A percentile compares a stretch with the other conserved stretches of the same genome.
phyloP scores from a whole-genome alignment of 2,113 vertebrate species.

The Epinephelus fuscoguttatus region DNA sequence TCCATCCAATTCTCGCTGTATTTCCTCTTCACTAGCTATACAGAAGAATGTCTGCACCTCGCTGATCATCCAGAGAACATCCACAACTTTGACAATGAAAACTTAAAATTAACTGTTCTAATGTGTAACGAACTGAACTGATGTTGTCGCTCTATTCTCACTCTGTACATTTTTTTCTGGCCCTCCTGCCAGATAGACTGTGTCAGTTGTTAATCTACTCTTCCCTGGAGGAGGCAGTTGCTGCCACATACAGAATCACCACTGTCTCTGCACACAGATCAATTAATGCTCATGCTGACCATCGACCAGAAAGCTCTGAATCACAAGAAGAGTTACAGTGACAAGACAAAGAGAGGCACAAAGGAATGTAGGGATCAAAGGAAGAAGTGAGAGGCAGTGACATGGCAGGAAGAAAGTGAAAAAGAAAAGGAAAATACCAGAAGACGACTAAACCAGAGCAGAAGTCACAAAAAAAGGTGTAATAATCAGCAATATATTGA shows the following conservation, averaged over 20 bases:
- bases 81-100: too few species aligned
- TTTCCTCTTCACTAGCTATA: too few species aligned
- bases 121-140: too few species aligned
- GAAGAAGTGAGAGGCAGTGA: neutral
- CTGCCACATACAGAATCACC: conserved; percentile 72
- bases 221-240: conserved; percentile 49
- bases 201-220: conserved; percentile 81
- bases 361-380: conserved; percentile 12
- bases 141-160: conserved; percentile 17
- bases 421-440: neutral
- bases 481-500: neutral
- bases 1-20: too few species aligned
- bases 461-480: neutral
- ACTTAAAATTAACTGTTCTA: too few species aligned
- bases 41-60: too few species aligned
- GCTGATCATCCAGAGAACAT: too few species aligned
- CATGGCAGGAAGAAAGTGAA: neutral
- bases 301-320: conserved; percentile 50
- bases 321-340: conserved; percentile 13
- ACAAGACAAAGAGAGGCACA: neutral
- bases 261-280: conserved; percentile 66
- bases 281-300: conserved; percentile 66
- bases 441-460: neutral
- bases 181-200: conserved; percentile 68
- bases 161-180: conserved; percentile 3